These are phyloP conservation scores for Microplitis mediator DNA, from an alignment of 1,140 invertebrate genomes.

Conservation along the genomic window DNA sequence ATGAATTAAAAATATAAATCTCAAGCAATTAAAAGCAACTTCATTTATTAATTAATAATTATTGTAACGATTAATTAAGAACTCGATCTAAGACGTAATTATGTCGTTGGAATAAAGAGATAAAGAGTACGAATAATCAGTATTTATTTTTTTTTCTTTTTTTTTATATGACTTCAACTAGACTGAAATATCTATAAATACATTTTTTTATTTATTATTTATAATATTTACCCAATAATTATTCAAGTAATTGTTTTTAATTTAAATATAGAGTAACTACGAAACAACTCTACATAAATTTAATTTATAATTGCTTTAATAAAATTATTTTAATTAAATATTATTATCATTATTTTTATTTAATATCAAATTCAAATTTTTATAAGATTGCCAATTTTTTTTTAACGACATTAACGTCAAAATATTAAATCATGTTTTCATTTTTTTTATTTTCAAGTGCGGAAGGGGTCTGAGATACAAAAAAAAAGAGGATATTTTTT, in stretches of 20 bases:
- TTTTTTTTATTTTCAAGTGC: background rate
- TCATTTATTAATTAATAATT: constrained; percentile 26
- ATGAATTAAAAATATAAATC: constrained; percentile 26
- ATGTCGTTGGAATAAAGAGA: constrained; percentile 25
- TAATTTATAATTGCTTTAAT: constrained; percentile 24
- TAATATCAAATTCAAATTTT: too few species aligned
- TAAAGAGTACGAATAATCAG: constrained; percentile 39
- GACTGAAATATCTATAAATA: constrained; percentile 41
- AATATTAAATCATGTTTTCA: background rate
- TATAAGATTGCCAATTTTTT: too few species aligned
- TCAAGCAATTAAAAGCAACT: constrained; percentile 38
- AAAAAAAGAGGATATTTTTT: too few species aligned
- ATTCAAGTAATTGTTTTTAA: constrained; percentile 37
- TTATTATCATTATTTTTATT: constrained; percentile 10
- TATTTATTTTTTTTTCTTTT: constrained; percentile 20
- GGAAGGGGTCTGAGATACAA: too few species aligned
- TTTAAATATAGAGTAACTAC: constrained; percentile 30
- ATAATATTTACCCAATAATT: constrained; percentile 42
- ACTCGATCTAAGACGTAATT: constrained; percentile 41
- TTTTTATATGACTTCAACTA: constrained; percentile 35
- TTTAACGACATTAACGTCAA: constrained; percentile 11
- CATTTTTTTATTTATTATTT: constrained; percentile 41
- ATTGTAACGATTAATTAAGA: constrained; percentile 43
- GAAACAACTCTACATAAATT: constrained; percentile 37
- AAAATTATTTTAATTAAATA: constrained; percentile 22